Evolutionary conservation across 2,113 vertebrate genomes (phyloP).

Genomic region (Oreotragus oreotragus): DNA sequence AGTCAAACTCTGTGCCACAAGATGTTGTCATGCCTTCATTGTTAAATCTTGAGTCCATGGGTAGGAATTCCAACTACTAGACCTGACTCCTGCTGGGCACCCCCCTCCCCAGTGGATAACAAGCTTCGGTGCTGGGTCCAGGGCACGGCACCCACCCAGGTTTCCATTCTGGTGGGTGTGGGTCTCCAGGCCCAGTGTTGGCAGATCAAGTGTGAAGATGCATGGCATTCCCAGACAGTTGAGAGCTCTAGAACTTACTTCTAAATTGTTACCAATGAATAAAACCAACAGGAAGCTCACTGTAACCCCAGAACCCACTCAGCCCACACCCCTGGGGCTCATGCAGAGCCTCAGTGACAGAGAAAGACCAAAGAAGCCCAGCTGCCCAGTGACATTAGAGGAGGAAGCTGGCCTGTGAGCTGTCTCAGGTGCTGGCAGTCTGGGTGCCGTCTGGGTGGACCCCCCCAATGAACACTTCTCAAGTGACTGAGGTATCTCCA

Average conservation of each 20-base stretch:
- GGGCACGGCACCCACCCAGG: fast-evolving
- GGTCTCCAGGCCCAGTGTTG: neutral
- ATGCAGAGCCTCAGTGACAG: neutral
- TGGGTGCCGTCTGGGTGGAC: no score
- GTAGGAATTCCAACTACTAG: neutral
- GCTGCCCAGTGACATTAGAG: neutral
- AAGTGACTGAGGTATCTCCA: neutral
- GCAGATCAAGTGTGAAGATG: neutral
- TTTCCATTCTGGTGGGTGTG: no score
- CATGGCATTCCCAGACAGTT: neutral
- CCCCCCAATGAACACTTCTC: neutral
- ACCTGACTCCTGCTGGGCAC: neutral
- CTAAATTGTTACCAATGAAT: neutral
- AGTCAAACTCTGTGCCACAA: neutral
- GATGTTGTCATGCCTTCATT: neutral
- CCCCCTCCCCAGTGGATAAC: neutral
- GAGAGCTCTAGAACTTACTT: neutral
- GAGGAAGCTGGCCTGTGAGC: neutral
- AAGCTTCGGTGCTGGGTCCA: neutral
- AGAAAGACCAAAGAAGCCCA: neutral
- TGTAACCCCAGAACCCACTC: neutral
- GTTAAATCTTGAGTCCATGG: neutral
- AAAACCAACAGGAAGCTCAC: neutral
- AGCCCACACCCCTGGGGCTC: neutral
- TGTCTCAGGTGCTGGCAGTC: neutral